Base-by-base conservation (phyloP, 2,797 vertebrate genomes). In the Pangasius macronema region DNA sequence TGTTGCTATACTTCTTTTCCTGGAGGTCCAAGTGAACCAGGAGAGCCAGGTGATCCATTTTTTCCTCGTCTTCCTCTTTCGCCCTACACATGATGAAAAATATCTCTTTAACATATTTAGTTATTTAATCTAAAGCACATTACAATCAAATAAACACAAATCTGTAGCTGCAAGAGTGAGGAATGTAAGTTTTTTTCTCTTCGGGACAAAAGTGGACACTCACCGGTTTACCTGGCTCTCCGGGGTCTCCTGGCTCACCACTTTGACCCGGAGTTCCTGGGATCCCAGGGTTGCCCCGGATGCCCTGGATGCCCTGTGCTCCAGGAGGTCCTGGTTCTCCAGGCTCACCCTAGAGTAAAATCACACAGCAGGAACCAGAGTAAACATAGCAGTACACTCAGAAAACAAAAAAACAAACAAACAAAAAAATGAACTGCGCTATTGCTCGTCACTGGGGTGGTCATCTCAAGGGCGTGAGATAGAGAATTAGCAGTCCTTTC, bases 221-320 rank as follows among this genome's bases (percentile, higher is more conserved):
- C 91, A 97, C 97, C 94, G 95, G 95, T 92, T 93, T 92, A 33
- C 97, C 97, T 0, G 95, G 93, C 33, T 93, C 89, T 80, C 97
- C 97, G 0, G 92, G 90, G 0, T 95, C 90, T 3, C 97, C 97
- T 0, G 93, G 91, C 1, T 89, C 87, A 0, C 97, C 97, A 90
- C 94, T 95, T 18, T 92, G 76, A 7, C 97, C 97, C 1, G 94
- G 93, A 20, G 93, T 92, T 13, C 97, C 97, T 0, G 97, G 94
- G 11, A 91, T 94, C 10, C 97, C 97, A 0, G 93, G 20, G 2
- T 95, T 96, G 51, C 97, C 97, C 0, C 53, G 94, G 55, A 98
- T 97, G 55, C 97, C 97, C 91, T 98, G 97, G 88, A 97, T 95
- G 16, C 97, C 97, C 86, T 97, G 97, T 86, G 96, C 96, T 85